Conservation (phyloP, 1,140 invertebrate species). For the Sinella curviseta region DNA sequence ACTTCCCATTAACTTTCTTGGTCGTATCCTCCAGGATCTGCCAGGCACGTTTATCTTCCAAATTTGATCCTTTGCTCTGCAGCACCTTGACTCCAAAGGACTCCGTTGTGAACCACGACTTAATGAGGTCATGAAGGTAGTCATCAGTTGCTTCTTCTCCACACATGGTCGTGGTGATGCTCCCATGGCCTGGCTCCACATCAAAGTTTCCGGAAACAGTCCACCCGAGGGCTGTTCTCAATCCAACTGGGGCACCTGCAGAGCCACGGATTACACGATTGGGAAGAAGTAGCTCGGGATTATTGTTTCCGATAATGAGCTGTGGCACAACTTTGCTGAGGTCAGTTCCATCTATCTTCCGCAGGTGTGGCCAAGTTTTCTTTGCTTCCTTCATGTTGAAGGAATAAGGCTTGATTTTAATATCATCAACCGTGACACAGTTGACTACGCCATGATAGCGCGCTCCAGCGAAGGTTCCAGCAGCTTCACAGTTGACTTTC, state of each 20-base stretch:
- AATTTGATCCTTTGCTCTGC: background rate
- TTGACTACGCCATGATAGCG: too few species aligned
- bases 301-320: background rate
- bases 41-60: slow-evolving; percentile 13
- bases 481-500: too few species aligned
- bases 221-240: background rate
- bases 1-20: background rate
- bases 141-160: background rate
- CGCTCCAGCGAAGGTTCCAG: too few species aligned
- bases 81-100: slow-evolving; percentile 12
- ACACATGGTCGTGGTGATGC: background rate
- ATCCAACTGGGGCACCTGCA: background rate
- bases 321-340: background rate
- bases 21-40: slow-evolving; percentile 16
- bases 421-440: too few species aligned
- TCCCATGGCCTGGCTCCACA: background rate
- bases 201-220: background rate
- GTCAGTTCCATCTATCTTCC: background rate
- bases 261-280: background rate
- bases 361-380: background rate
- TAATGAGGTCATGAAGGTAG: slow-evolving; percentile 4
- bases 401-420: too few species aligned
- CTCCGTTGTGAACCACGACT: slow-evolving; percentile 31
- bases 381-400: background rate
- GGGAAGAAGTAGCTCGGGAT: background rate